Base-by-base conservation (phyloP, 2,888 invertebrate species). In the Aleiodes leptofemur region DNA sequence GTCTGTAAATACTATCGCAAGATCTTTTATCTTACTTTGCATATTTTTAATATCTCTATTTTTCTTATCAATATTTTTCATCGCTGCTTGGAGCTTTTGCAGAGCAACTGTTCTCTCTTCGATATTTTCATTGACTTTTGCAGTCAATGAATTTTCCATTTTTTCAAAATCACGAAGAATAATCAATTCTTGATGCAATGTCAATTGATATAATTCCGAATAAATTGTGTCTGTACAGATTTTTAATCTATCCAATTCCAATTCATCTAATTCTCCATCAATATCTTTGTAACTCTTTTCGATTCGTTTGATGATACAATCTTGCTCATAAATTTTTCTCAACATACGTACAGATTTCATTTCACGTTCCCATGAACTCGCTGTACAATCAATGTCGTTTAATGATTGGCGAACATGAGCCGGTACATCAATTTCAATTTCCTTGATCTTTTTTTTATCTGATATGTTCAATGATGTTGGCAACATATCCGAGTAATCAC, bases 91-190 rank as follows among this genome's bases (percentile, higher is more conserved):
- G 11, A 88, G 81, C 82, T 87, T 59, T 23, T 68, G 48, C 13
- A n/a, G 8, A 4, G 83, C n/a, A 6, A 23, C 8, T 3, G 72
- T 72, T 77, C 91, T 92, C 80, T 92, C 91, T 83, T 89, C 90
- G 77, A 91, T 85, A 77, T 92, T 93, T 0, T 86, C 89, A 74
- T 92, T 91, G 13, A 94, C 93, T 87, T 91, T 91, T 75, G 92
- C 91, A 29, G 92, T 90, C 11, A 96, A 88, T 61, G 90, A 86
- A 79, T 93, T 92, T 87, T 96, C 96, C 51, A 92, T 92, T 3
- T 92, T 91, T 85, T 96, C 95, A 82, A 94, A 95, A 56, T 94
- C 93, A 82, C 94, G 94, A 11, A 96, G 87, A 16, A 96, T 93
- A 64, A 93, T 91, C 84, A 96, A 90, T 86, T 96, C 96, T 86